Conservation (phyloP, 2,888 invertebrate species). For the Blomia tropicalis region DNA sequence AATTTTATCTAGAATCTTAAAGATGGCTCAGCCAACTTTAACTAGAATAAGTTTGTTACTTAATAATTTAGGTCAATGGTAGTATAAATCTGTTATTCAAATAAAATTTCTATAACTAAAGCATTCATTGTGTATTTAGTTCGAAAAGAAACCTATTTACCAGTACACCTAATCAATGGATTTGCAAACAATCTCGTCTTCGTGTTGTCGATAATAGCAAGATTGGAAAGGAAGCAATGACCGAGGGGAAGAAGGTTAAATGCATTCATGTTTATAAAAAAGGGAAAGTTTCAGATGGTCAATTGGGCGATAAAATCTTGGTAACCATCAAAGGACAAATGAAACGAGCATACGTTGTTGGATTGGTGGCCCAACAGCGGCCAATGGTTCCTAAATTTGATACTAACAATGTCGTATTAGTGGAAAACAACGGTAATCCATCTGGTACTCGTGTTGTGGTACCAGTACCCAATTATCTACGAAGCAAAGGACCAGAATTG, state of each 20-base stretch:
- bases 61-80: too few species aligned
- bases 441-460: conserved; percentile 85
- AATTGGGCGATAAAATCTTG: conserved; percentile 65
- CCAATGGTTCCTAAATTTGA: conserved; percentile 74
- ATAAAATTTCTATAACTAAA: too few species aligned
- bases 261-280: conserved; percentile 71
- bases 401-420: conserved; percentile 83
- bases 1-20: too few species aligned
- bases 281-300: conserved; percentile 39
- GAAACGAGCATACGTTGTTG: conserved; percentile 78
- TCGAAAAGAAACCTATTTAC: background rate
- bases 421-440: conserved; percentile 86
- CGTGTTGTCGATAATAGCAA: conserved; percentile 93
- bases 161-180: conserved; percentile 24
- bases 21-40: too few species aligned
- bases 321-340: conserved; percentile 88
- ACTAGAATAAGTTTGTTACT: too few species aligned
- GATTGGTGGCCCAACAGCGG: conserved; percentile 54
- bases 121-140: too few species aligned
- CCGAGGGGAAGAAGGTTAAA: conserved; percentile 78
- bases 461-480: conserved; percentile 74
- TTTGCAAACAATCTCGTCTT: conserved; percentile 48
- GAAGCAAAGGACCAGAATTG: conserved; percentile 71
- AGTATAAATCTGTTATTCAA: too few species aligned
- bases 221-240: conserved; percentile 83